Base-by-base conservation (phyloP, 2,113 vertebrate genomes). In the Choloepus hoffmanni region DNA sequence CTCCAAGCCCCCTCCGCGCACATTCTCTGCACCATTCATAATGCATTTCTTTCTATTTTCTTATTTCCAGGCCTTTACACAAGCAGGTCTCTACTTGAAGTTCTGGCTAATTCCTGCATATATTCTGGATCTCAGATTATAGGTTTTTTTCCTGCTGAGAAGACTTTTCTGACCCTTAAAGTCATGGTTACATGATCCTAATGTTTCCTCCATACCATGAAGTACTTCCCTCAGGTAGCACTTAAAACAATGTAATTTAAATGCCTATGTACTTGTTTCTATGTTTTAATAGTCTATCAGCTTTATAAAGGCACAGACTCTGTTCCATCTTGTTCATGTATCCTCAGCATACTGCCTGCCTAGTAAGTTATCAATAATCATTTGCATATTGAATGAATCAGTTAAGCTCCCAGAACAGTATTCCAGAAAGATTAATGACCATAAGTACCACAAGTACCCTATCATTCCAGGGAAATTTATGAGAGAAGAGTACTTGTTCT, bases 301-400 rank as follows among this genome's bases (percentile, higher is more conserved):
- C 30, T 82, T 65, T 30, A 23, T 58, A 43, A 79, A 16, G 7
- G 9, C 24, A 65, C 68, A 23, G 11, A 94, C 16, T 43, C 23
- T 40, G 2, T 90, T 77, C 33, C 85, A 67, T 50, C 87, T 78
- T 77, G 15, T 79, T 72, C 30, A 50, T 65, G 21, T 68, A 7
- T 90, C n/a, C 30, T 95, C 16, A 73, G 58, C 10, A 58, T 15
- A 45, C n/a, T 40, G 18, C 62, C 53, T 55, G 3, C 36, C 65
- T 23, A 65, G 11, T n/a, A 77, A 28, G 24, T 16, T n/a, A 11
- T 24, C 28, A 60, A 28, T 76, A 63, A 65, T 67, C 15, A 30
- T 45, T 92, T 90, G 28, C 55, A 90, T n/a, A 86, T 33, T 60
- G 53, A 90, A 8, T 82, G 21, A 90, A 67, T 77, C 95, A 92